Conservation (phyloP, 1,140 invertebrate species). For the Drosophila ercepeae region DNA sequence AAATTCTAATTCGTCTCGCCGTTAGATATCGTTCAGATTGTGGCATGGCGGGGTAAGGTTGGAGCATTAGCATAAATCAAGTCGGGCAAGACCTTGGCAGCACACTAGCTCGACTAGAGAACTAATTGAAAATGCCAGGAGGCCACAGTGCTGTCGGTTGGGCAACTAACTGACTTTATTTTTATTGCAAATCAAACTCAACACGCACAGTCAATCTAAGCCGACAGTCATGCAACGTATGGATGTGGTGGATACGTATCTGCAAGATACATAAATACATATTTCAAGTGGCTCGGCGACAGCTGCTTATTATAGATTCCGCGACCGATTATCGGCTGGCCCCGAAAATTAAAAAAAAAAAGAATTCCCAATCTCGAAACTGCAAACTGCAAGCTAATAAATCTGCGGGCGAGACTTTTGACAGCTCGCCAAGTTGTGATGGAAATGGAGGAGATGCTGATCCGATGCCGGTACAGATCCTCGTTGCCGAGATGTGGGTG, state of each 20-base stretch:
- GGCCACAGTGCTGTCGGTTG: conserved; percentile 11
- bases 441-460: conserved; percentile 7
- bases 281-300: conserved; percentile 74
- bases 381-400: conserved; percentile 61
- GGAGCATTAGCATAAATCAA: conserved; percentile 57
- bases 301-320: conserved; percentile 79
- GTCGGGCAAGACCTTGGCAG: conserved; percentile 51
- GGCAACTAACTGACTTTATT: conserved; percentile 36
- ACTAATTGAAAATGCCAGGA: conserved; percentile 66
- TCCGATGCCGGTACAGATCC: conserved; percentile 43
- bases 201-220: conserved; percentile 58
- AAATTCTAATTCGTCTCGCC: conserved; percentile 51
- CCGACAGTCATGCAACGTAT: conserved; percentile 43
- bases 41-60: not conserved
- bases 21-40: conserved; percentile 30
- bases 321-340: conserved; percentile 55
- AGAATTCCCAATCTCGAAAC: not conserved
- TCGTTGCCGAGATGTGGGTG: conserved; percentile 57
- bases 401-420: conserved; percentile 62
- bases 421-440: conserved; percentile 45
- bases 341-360: conserved; percentile 24
- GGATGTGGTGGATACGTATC: conserved; percentile 30
- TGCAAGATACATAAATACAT: conserved; percentile 66
- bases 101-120: conserved; percentile 35
- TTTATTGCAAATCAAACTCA: conserved; percentile 50